Evolutionary conservation across 1,140 invertebrate species (phyloP), one percentile per base, ranked within the genome.

Genomic region (Agrypnia vestita): DNA sequence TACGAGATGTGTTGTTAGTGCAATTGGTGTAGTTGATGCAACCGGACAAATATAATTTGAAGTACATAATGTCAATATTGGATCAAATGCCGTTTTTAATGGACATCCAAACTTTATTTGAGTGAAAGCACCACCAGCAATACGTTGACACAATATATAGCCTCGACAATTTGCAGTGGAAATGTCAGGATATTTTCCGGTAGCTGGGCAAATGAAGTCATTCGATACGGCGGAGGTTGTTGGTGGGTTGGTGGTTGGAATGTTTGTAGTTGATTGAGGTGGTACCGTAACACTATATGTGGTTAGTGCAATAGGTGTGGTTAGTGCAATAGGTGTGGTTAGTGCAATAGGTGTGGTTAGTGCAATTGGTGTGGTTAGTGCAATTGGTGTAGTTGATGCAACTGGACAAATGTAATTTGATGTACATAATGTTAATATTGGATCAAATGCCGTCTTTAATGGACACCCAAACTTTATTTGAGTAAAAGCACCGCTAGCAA

Each of bases 71-170:
- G 43, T 69, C 1, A 67, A 12, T 51, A 9, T 69, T 10, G 76
- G 51, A 67, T 78, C 62, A 53, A 69, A 64, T 11, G 47, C 59
- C 11, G 59, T 46, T 4, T 35, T 43, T 17, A 53, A 21, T 13
- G 69, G 69, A 53, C 69, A 73, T 13, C 21, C 25, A 19, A 53
- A 55, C 25, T 55, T 55, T 25, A 53, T 55, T 73, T 73, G 17
- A 12, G 21, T 55, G 12, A 53, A 73, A 8, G 0, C 56, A n/a
- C 9, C 49, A 55, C 53, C 0, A 25, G 15, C 44, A 1, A n/a
- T n/a, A 47, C 0, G n/a, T 15, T 69, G 64, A 49, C 64, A 69
- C 6, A 69, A 55, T 21, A 73, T 55, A 17, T 73, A 73, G 13
- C 69, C 69, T 3, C 9, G 15, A 25, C 69, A 73, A 55, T 73